Conservation (phyloP, 2,113 vertebrate species). For the Sus scrofa region T2T-Sscrofa CM000812.6:179127001-179127500, state of each 20-base stretch:
- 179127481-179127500: too few species aligned
- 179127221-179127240: fast-evolving
- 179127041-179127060: neutral
- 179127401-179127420: neutral
- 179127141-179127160: neutral
- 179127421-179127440: neutral
- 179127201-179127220: neutral
- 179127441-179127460: neutral
- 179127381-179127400: too few species aligned
- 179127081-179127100: neutral
- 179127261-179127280: neutral
- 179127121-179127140: neutral
- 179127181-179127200: fast-evolving
- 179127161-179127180: neutral
- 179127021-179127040: constrained; percentile 46
- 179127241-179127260: neutral
- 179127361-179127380: neutral
- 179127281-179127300: neutral
- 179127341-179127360: neutral
- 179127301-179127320: neutral
- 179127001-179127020: constrained; percentile 71
- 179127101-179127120: neutral
- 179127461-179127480: neutral
- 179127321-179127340: neutral
- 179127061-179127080: neutral